Base-by-base conservation (phyloP, 2,797 vertebrate genomes). In the Vultur gryphus region DNA sequence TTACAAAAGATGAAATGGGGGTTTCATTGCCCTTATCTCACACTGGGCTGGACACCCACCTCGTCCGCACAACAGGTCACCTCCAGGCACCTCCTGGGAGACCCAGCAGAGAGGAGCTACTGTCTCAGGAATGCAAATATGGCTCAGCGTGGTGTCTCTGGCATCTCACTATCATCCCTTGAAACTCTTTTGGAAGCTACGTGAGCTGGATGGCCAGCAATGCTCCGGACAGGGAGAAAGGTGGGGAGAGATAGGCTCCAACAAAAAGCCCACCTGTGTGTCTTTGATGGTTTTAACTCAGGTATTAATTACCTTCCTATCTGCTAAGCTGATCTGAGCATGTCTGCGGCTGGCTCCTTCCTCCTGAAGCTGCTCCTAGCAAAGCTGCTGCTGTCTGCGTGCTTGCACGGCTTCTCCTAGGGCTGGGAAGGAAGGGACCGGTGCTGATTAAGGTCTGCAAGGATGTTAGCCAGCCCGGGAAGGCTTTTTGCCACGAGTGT, bases 351-450 rank as follows among this genome's bases (percentile, higher is more conserved):
- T 7, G 25, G 24, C 48, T 49, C 28, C 48, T 79, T 70, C 49
- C 48, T 76, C 41, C 49, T 17, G 4, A 49, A 73, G 76, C 59
- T 75, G 77, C 67, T 95, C 33, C 43, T 37, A 37, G 23, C 54
- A 89, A 67, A 92, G 69, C 70, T 41, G 33, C 58, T 41, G 54
- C 72, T 71, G 49, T 29, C 71, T 48, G 24, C 8, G 7, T 4
- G 20, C 67, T 62, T n/a, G 57, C 57, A 28, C 0, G 4, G 10
- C 39, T 51, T 11, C 37, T 88, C 44, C 0, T 0, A 43, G 62
- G 54, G 52, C 54, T 0, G 0, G 18, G 35, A 65, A 76, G 78
- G 84, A 61, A 0, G 0, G 29, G 55, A 16, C 23, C 1, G 2
- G 9, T 16, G 37, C 3, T 66, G 79, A 80, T 55, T 55, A 59